Evolutionary conservation across 92 coral and sea anemone genomes (phyloP), one percentile per base, ranked within the genome.

Genomic region (Metridium senile): DNA sequence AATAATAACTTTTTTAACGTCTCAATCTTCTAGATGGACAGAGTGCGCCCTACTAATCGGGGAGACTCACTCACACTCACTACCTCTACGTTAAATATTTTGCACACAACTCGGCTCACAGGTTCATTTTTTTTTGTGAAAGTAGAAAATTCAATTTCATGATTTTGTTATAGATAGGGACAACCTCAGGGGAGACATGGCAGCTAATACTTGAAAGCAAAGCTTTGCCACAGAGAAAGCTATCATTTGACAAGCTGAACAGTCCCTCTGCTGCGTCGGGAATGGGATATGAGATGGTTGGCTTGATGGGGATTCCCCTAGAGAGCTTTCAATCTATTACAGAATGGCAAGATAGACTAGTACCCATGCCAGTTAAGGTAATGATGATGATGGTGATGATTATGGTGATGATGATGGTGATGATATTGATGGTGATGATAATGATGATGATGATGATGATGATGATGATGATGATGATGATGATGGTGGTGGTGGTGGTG

Each of bases 191-290:
- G 1, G 94, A 85, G 77, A 92, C 96, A 21, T 85, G 90, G 93
- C 97, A 95, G 85, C 75, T 95, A 76, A 72, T 92, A 47, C 78
- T 95, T 35, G 99, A 95, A 65, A 92, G 89, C 82, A 93, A 90
- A 70, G 72, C 99, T 27, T 66, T 89, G 43, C 89, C 80, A 6
- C 88, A 76, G 21, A 69, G 91, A 32, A 75, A 76, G 34, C 62
- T 30, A 18, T 66, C 65, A 1, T 63, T 64, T 58, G 84, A 75
- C 21, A 82, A 72, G 85, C 28, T 79, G 75, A 85, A 66, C 49
- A 83, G 82, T 34, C 85, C 88, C 11, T 83, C 90, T 22, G 81
- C 82, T 26, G 99, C 91, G 0, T 77, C 71, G 31, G 90, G 87
- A 9, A 82, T 94, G 77, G 98, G 99, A 16, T 95, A 91, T 62